Conservation (phyloP, 2,888 invertebrate genomes). For the Sarcophaga rosellei region DNA sequence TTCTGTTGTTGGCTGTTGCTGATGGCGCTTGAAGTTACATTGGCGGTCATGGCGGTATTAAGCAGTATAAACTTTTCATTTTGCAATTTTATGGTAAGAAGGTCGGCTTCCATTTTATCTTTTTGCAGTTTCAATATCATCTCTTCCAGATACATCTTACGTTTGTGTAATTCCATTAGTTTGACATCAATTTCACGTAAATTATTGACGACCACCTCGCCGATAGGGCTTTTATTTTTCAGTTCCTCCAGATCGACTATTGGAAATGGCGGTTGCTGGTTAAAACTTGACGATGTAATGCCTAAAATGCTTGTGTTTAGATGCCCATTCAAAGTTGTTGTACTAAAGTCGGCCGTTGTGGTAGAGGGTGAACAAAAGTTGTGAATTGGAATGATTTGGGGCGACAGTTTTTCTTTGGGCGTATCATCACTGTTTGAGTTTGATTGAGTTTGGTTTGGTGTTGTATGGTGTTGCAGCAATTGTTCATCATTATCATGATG, state of each 20-base stretch:
- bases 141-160: conserved; percentile 79
- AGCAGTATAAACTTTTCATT: conserved; percentile 78
- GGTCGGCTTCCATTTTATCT: conserved; percentile 78
- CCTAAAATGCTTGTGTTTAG: conserved; percentile 29
- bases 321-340: conserved; percentile 28
- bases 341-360: conserved; percentile 12
- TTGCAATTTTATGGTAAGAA: conserved; percentile 77
- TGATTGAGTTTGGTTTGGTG: neutral
- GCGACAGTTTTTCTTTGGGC: conserved; percentile 71
- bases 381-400: conserved; percentile 52
- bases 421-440: conserved; percentile 66
- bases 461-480: conserved; percentile 4
- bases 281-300: conserved; percentile 15
- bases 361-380: conserved; percentile 19
- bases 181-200: conserved; percentile 78
- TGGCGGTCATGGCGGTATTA: conserved; percentile 74
- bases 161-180: conserved; percentile 78
- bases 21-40: conserved; percentile 60
- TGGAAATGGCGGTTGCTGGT: conserved; percentile 63
- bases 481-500: neutral
- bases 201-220: conserved; percentile 73
- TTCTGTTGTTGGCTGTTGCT: neutral
- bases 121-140: conserved; percentile 79
- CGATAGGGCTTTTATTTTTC: conserved; percentile 70
- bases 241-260: conserved; percentile 70